These are phyloP conservation scores for Protula sp. DNA, from an alignment of 2,888 invertebrate species.

Conservation along the genomic window DNA sequence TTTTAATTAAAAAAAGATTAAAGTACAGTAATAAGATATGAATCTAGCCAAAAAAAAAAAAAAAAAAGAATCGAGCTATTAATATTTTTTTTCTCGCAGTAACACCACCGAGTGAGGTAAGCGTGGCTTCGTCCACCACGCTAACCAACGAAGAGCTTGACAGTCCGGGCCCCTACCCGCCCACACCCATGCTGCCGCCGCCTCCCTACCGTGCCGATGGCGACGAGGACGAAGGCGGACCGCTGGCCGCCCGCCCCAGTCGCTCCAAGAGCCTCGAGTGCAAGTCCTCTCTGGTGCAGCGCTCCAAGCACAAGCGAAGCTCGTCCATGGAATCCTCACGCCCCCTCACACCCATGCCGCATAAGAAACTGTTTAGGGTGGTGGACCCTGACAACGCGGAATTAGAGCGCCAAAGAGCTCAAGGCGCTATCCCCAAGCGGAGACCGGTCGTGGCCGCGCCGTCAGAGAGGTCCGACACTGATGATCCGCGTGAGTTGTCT, in stretches of 20 bases:
- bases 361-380: neutral
- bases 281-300: neutral
- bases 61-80: too few relatives aligned
- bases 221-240: neutral
- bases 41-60: too few relatives aligned
- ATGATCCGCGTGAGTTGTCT: too few relatives aligned
- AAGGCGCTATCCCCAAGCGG: conserved; percentile 11
- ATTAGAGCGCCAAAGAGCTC: neutral
- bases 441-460: too few relatives aligned
- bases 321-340: neutral
- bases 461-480: too few relatives aligned
- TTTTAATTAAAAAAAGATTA: too few relatives aligned
- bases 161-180: neutral
- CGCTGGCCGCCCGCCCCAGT: too few relatives aligned
- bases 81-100: too few relatives aligned
- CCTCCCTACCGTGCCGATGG: neutral
- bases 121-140: conserved; percentile 40
- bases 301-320: neutral
- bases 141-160: conserved; percentile 34
- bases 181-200: neutral
- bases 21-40: too few relatives aligned
- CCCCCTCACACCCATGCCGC: neutral
- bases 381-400: neutral
- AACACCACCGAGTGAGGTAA: too few relatives aligned
- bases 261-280: too few relatives aligned